These are phyloP conservation scores for Pocota personata DNA, from an alignment of 2,888 invertebrate genomes.

Conservation along the genomic window DNA sequence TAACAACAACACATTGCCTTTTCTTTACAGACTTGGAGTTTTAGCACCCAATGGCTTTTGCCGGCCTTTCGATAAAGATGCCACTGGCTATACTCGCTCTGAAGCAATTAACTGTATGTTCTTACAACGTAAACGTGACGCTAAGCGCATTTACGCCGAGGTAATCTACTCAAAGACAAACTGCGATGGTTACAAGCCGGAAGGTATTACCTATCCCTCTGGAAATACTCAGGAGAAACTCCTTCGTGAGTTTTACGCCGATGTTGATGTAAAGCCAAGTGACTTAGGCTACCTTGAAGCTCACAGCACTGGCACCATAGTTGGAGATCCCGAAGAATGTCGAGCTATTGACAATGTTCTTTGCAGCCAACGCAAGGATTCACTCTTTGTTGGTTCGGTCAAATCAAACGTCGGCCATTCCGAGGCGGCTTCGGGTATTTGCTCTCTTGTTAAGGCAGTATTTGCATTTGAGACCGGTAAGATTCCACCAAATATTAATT, in stretches of 20 bases:
- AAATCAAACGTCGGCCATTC: constrained; percentile 98
- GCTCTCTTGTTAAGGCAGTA: constrained; percentile 91
- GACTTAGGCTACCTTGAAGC: constrained; percentile 92
- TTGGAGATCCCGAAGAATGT: constrained; percentile 97
- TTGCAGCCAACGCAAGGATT: constrained; percentile 88
- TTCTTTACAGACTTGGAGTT: constrained; percentile 88
- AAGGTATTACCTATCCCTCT: constrained; percentile 88
- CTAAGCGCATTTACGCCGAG: constrained; percentile 87
- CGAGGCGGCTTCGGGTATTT: constrained; percentile 93
- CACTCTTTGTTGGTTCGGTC: constrained; percentile 93
- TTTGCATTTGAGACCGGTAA: constrained; percentile 91
- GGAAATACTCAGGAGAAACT: constrained; percentile 86
- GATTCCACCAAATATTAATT: constrained; percentile 95
- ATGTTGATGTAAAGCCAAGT: constrained; percentile 88
- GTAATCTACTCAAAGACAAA: constrained; percentile 91
- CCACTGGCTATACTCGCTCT: constrained; percentile 92
- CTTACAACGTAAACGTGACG: constrained; percentile 88
- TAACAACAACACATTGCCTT: too few relatives aligned
- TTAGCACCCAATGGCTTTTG: constrained; percentile 93
- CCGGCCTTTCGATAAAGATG: constrained; percentile 94
- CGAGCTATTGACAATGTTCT: constrained; percentile 91
- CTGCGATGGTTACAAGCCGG: constrained; percentile 90
- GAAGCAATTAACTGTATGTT: constrained; percentile 89
- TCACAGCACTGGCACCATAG: constrained; percentile 91
- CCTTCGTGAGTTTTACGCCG: constrained; percentile 86